Evolutionary conservation across 2,797 vertebrate species (phyloP).

Genomic region (Acanthopagrus latus): DNA sequence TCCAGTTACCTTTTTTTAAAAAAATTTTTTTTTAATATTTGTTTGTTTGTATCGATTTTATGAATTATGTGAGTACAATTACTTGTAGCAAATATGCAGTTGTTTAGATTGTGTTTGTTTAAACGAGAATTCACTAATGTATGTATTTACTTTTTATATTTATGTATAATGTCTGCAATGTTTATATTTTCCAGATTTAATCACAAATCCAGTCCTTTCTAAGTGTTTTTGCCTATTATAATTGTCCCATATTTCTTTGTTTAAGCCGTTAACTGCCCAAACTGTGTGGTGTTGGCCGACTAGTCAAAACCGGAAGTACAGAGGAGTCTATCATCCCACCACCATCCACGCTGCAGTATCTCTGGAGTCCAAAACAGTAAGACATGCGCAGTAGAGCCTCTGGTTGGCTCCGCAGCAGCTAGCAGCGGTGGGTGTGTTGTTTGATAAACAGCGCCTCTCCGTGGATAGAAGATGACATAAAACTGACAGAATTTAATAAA

Average conservation of each 20-base stretch:
- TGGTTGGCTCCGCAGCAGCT: background rate
- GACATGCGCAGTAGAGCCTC: conserved; percentile 48
- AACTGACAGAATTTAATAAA: conserved; percentile 11
- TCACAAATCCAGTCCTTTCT: too few species aligned
- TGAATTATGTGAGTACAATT: background rate
- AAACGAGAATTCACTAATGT: background rate
- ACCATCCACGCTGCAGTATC: fast-evolving
- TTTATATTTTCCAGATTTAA: too few species aligned
- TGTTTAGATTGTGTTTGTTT: background rate
- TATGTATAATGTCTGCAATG: background rate
- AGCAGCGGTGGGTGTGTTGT: background rate
- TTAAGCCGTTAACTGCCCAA: too few species aligned
- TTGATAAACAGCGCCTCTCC: conserved; percentile 67
- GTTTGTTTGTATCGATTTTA: background rate
- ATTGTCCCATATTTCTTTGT: background rate
- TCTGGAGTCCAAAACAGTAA: background rate
- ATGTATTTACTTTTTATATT: background rate
- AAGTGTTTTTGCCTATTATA: too few species aligned
- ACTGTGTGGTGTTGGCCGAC: background rate
- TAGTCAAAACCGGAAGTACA: conserved; percentile 16
- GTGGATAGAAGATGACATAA: conserved; percentile 32
- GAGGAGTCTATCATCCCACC: fast-evolving
- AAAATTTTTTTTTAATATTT: background rate
- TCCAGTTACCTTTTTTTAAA: too few species aligned
- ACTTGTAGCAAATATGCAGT: too few species aligned